Base-by-base conservation (phyloP, 2,888 invertebrate species). In the Drosophila anomelani region DNA sequence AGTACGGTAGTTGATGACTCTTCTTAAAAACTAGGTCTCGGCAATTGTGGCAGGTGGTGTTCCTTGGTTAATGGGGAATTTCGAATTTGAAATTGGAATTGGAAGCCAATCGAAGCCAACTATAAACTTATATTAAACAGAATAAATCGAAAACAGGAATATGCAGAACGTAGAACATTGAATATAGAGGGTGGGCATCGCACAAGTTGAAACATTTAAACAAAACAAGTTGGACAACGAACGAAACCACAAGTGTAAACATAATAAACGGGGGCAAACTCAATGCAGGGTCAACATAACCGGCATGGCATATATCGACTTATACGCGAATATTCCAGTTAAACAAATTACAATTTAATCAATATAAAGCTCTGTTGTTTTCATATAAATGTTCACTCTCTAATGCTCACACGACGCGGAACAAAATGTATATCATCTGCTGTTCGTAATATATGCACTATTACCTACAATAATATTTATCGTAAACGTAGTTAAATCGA, bases 301-400 rank as follows among this genome's bases (percentile, higher is more conserved):
- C 80, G 72, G 74, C 81, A 76, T 78, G 75, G 70, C 76, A 78
- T 78, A 61, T 70, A 63, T 75, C 68, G 75, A 76, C 69, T 66
- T 79, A 56, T 41, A 47, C 23, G 41, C 49, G 80, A 58, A 41
- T 51, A 51, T 55, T 81, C 76, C 67, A 78, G 58, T 77, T 85
- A 81, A 84, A 79, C 75, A 80, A 74, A 63, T 78, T 72, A 76
- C 66, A 78, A 81, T 78, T 82, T 81, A 79, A 85, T 79, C 75
- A 85, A 74, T 86, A 85, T 85, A 85, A 85, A 88, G 85, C 85
- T 85, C 81, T 78, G 61, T 70, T 74, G 59, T 72, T 73, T 74
- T 64, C 74, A 74, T 73, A 54, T 54, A 36, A 53, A 53, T 53
- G 51, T 53, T 36, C 36, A 58, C 53, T 38, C 38, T 26, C 46